Conservation (phyloP, 2,113 vertebrate species). For the Corythornis madagascariensis region DNA sequence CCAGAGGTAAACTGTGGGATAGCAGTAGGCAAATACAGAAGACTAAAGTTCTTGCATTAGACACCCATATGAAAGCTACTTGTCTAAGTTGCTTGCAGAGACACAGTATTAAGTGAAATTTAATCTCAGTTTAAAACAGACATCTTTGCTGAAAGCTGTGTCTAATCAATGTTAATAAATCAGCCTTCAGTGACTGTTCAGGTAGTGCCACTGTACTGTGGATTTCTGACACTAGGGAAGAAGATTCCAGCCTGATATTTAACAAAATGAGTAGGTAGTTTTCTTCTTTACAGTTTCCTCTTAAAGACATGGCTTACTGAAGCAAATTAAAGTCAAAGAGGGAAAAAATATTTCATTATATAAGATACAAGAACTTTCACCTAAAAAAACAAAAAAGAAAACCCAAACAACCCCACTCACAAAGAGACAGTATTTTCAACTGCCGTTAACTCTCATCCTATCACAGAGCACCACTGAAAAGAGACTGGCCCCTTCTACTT, state of each 20-base stretch:
- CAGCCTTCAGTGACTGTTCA: neutral
- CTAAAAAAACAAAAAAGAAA: neutral
- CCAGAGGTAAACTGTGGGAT: neutral
- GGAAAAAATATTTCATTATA: neutral
- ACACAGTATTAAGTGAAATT: neutral
- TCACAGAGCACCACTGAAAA: no score
- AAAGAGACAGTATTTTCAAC: neutral
- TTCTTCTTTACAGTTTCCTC: neutral
- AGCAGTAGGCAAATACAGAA: neutral
- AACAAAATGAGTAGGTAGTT: neutral
- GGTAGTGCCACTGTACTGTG: neutral
- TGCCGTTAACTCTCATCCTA: no score
- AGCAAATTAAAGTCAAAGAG: neutral
- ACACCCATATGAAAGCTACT: neutral
- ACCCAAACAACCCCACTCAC: rapidly evolving
- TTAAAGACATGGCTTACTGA: neutral
- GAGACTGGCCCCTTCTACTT: no score
- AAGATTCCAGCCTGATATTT: neutral
- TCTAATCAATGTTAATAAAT: neutral
- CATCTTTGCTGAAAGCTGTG: neutral
- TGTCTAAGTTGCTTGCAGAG: neutral
- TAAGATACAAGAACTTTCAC: neutral
- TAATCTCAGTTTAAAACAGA: neutral
- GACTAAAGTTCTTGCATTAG: neutral
- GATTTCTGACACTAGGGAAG: neutral